Conservation (phyloP, 2,113 vertebrate genomes). For the Emydura subglobosa region DNA sequence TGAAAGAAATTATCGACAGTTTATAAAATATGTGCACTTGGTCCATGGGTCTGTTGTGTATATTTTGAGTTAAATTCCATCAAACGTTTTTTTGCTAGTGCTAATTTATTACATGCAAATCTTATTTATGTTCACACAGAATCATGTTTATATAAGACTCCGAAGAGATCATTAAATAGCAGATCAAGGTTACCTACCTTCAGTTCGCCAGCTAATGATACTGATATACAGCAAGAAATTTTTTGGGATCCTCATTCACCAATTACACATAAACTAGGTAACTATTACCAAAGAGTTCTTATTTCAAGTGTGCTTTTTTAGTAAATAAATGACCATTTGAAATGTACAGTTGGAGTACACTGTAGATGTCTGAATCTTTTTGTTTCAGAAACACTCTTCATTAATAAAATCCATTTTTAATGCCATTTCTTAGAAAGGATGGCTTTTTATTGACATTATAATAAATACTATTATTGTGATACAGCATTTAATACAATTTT, state of each 20-base stretch:
- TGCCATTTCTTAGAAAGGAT: background rate
- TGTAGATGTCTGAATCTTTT: background rate
- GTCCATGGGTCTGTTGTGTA: background rate
- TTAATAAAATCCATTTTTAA: background rate
- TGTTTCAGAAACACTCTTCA: background rate
- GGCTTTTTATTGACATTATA: background rate
- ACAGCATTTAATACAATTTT: background rate
- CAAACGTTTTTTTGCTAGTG: background rate
- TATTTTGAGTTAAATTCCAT: background rate
- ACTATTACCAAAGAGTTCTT: slow-evolving; percentile 33
- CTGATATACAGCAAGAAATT: slow-evolving; percentile 82
- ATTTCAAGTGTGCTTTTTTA: background rate
- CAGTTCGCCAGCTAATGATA: slow-evolving; percentile 82
- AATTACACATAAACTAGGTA: slow-evolving; percentile 78
- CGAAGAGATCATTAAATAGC: slow-evolving; percentile 69
- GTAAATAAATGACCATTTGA: background rate
- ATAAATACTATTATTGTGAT: background rate
- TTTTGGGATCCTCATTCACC: slow-evolving; percentile 88
- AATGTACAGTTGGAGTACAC: background rate
- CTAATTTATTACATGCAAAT: background rate
- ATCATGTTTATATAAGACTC: slow-evolving; percentile 76
- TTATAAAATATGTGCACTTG: background rate
- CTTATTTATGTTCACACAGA: slow-evolving; percentile 68
- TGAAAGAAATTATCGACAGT: background rate
- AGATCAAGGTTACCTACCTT: slow-evolving; percentile 69